A percentile compares a stretch with the other conserved stretches of the same genome.
These are phyloP conservation scores for Pipistrellus pipistrellus DNA, from an alignment of 2,797 vertebrate genomes.

Conservation along the genomic window DNA sequence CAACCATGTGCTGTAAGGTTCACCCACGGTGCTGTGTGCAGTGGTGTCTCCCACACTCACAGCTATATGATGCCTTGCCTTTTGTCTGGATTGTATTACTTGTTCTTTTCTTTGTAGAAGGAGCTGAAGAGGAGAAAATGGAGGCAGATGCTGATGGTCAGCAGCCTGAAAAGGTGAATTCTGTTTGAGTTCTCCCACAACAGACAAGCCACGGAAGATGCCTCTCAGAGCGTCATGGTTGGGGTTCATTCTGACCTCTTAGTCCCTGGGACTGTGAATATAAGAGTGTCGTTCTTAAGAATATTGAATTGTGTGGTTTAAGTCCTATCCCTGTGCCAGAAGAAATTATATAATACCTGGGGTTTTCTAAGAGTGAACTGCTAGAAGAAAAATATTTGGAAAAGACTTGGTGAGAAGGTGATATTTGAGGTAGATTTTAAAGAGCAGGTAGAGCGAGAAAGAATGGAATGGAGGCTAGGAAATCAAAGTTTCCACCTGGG, in stretches of 20 bases:
- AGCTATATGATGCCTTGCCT: neutral
- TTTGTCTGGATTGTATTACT: neutral
- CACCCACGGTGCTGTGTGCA: rapidly evolving
- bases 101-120: constrained; percentile 88
- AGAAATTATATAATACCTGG: constrained; percentile 35
- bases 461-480: neutral
- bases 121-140: constrained; percentile 95
- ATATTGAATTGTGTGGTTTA: neutral
- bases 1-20: neutral
- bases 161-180: constrained; percentile 94
- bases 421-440: neutral
- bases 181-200: neutral
- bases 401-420: constrained; percentile 2
- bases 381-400: neutral
- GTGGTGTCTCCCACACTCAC: neutral
- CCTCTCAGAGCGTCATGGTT: neutral
- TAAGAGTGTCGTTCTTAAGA: neutral
- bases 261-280: neutral
- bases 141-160: constrained; percentile 94
- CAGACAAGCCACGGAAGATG: neutral
- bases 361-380: constrained; percentile 24
- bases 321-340: neutral
- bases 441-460: neutral
- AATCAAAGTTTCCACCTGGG: neutral
- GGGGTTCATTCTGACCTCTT: neutral